Evolutionary conservation across 2,113 vertebrate species (phyloP).

Genomic region (Sorex fumeus): DNA sequence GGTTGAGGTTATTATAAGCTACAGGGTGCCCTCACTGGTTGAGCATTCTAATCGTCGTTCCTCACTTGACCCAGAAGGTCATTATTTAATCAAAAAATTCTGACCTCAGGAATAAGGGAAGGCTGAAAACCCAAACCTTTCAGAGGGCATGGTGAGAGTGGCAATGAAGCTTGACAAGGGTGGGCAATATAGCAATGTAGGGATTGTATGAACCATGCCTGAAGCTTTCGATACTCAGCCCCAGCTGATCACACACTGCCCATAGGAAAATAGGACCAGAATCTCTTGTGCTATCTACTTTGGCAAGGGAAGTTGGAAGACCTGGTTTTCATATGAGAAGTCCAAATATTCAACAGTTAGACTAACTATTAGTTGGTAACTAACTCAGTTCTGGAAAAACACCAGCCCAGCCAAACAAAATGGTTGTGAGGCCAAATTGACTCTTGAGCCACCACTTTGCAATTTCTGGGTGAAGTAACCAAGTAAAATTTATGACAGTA

Average conservation of each 20-base stretch:
- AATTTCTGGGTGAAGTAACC: slow-evolving; percentile 44
- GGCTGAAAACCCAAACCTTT: background rate
- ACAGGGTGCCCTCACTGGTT: no score
- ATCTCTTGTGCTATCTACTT: background rate
- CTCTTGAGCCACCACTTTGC: slow-evolving; percentile 1
- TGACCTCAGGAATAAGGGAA: background rate
- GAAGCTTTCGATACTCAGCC: background rate
- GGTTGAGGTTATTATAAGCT: background rate
- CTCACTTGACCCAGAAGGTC: no score
- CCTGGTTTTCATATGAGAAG: background rate
- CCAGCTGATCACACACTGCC: background rate
- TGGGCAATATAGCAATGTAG: no score
- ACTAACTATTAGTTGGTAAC: no score
- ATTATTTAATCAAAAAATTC: background rate
- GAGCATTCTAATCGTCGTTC: no score
- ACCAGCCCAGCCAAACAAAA: slow-evolving; percentile 48
- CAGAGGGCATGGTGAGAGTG: background rate
- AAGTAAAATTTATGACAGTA: background rate
- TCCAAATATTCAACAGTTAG: background rate
- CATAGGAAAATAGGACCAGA: background rate
- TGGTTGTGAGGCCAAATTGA: background rate
- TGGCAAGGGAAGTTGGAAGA: slow-evolving; percentile 10
- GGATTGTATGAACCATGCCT: background rate
- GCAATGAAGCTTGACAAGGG: no score
- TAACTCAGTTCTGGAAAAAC: background rate